phyloP scores from a whole-genome alignment of 1,140 invertebrate genomes.

The Copidosoma floridanum region DNA sequence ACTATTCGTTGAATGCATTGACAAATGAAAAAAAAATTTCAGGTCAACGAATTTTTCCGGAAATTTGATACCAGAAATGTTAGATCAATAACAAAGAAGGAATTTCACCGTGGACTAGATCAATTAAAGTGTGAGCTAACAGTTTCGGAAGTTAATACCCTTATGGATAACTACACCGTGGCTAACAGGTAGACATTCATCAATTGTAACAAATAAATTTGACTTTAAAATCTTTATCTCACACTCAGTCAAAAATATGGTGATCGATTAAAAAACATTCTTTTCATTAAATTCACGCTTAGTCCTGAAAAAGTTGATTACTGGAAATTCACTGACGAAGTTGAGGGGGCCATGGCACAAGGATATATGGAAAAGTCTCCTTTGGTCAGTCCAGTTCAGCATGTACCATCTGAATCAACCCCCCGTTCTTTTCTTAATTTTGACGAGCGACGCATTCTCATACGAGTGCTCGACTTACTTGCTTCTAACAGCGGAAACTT shows the following conservation, averaged over 20 bases:
- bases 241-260: too few relatives aligned
- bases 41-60: constrained; percentile 60
- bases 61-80: constrained; percentile 64
- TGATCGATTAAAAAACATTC: too few relatives aligned
- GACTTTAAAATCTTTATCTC: too few relatives aligned
- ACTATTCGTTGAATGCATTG: too few relatives aligned
- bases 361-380: constrained; percentile 63
- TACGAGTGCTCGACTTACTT: constrained; percentile 63
- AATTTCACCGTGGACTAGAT: constrained; percentile 66
- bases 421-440: constrained; percentile 68
- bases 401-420: constrained; percentile 62
- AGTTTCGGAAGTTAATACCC: constrained; percentile 61
- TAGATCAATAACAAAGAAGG: constrained; percentile 59
- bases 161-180: constrained; percentile 61
- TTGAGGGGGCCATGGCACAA: constrained; percentile 68
- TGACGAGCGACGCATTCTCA: constrained; percentile 62
- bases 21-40: too few relatives aligned
- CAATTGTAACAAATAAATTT: too few relatives aligned
- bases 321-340: constrained; percentile 61
- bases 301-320: constrained; percentile 65
- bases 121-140: constrained; percentile 63
- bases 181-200: constrained; percentile 40
- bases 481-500: constrained; percentile 59
- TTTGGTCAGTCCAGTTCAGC: constrained; percentile 63
- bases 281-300: too few relatives aligned